phyloP scores from a whole-genome alignment of 2,888 invertebrate species.

The Flabesymbios commensalis region DNA sequence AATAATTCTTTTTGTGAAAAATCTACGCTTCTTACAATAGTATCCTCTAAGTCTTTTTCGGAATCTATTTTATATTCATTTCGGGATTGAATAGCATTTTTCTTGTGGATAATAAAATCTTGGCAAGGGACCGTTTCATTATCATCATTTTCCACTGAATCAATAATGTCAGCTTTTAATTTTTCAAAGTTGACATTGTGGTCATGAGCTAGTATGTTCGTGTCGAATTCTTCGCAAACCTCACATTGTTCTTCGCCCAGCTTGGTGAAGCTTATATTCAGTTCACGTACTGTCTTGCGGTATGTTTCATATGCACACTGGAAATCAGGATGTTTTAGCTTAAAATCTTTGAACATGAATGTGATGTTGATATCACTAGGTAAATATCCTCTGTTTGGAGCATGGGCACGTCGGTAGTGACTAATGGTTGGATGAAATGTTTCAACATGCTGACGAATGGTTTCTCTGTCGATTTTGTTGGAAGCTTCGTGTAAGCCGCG shows the following conservation, averaged over 20 bases:
- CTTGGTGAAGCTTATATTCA: constrained; percentile 27
- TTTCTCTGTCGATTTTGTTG: background rate
- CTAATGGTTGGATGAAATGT: constrained; percentile 21
- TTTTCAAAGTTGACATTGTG: no score
- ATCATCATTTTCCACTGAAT: background rate
- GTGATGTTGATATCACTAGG: constrained; percentile 18
- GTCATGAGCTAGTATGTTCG: background rate
- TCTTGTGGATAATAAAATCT: background rate
- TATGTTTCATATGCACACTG: constrained; percentile 17
- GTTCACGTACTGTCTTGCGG: constrained; percentile 4
- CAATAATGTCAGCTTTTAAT: background rate
- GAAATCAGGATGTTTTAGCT: background rate
- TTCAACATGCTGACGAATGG: constrained; percentile 21
- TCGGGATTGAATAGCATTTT: background rate
- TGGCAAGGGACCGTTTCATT: background rate
- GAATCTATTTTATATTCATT: background rate
- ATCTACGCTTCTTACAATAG: constrained; percentile 17
- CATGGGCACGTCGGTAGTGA: constrained; percentile 26
- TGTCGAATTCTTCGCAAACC: constrained; percentile 3
- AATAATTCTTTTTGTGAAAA: constrained; percentile 27
- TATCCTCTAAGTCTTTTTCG: background rate
- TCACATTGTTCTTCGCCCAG: constrained; percentile 26
- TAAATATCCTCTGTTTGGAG: constrained; percentile 21
- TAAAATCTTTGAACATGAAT: constrained; percentile 18
- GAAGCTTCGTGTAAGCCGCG: background rate